Evolutionary conservation across 2,888 invertebrate genomes (phyloP).

Genomic region (Gryllus longicercus): DNA sequence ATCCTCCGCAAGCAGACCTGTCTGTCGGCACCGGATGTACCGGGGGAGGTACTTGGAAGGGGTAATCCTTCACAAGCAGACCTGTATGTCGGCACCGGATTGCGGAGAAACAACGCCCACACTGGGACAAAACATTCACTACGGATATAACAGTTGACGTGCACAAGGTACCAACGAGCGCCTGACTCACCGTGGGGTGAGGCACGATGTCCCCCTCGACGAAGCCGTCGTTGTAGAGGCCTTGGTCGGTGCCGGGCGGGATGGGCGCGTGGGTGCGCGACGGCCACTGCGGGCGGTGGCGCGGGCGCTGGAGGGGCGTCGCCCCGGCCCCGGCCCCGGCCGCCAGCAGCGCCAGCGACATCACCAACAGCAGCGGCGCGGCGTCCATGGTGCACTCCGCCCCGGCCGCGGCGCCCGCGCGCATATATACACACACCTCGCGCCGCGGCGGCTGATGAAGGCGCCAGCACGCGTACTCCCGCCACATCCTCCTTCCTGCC

Average conservation of each 20-base stretch:
- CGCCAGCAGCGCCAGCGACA: neutral
- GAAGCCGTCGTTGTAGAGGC: conserved; percentile 40
- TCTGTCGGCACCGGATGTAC: too few species aligned
- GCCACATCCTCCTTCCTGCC: neutral
- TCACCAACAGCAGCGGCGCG: neutral
- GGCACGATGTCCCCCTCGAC: conserved; percentile 41
- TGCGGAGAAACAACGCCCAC: neutral
- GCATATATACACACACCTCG: neutral
- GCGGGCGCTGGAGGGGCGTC: neutral
- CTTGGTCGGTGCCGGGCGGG: conserved; percentile 39
- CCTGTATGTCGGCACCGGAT: too few species aligned
- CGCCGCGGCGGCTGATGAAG: too few species aligned
- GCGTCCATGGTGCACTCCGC: neutral
- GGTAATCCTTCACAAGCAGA: too few species aligned
- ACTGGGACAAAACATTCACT: neutral
- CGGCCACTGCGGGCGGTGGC: neutral
- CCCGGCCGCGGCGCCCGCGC: neutral
- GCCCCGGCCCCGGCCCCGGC: neutral
- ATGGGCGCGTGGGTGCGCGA: conserved; percentile 18
- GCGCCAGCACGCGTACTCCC: neutral
- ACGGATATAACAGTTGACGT: neutral
- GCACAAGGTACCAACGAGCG: too few species aligned
- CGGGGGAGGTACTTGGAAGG: too few species aligned
- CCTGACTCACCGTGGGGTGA: conserved; percentile 25
- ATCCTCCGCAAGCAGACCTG: too few species aligned